Percentiles rank a stretch among this genome's conserved stretches.
These are phyloP conservation scores for Drosophila ambigua DNA, from an alignment of 1,140 invertebrate genomes.

Conservation along the genomic window DNA sequence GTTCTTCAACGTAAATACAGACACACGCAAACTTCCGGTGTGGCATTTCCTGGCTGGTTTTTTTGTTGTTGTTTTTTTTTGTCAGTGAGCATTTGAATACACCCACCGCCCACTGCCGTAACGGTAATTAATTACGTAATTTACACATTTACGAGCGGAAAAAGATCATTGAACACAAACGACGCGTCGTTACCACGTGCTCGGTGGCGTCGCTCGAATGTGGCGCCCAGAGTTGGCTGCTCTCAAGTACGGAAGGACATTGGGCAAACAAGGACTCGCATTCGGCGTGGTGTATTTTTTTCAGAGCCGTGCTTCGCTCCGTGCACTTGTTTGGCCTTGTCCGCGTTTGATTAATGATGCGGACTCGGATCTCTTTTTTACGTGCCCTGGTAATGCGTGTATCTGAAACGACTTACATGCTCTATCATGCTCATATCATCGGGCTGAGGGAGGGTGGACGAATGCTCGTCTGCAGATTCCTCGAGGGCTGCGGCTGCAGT, in stretches of 20 bases:
- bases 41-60: not conserved
- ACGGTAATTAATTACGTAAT: slow-evolving; percentile 75
- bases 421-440: slow-evolving; percentile 10
- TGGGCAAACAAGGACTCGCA: slow-evolving; percentile 30
- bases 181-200: slow-evolving; percentile 2
- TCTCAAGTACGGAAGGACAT: slow-evolving; percentile 26
- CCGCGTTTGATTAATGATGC: slow-evolving; percentile 72
- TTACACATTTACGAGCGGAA: slow-evolving; percentile 50
- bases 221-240: not conserved
- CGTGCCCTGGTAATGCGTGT: slow-evolving; percentile 51
- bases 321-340: slow-evolving; percentile 53
- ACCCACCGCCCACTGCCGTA: slow-evolving; percentile 18
- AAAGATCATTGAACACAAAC: slow-evolving; percentile 28
- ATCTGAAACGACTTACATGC: slow-evolving; percentile 57
- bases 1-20: too few relatives aligned
- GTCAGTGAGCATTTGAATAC: slow-evolving; percentile 43
- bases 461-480: slow-evolving; percentile 7
- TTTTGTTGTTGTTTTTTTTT: not conserved
- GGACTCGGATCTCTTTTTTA: slow-evolving; percentile 47
- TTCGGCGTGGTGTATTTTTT: slow-evolving; percentile 32
- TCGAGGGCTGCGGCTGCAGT: slow-evolving; percentile 16
- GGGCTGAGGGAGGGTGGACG: slow-evolving; percentile 1
- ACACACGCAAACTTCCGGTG: too few relatives aligned
- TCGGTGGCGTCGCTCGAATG: not conserved
- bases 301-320: not conserved